Base-by-base conservation (phyloP, 2,888 invertebrate species). In the Bimastos eiseni region DNA sequence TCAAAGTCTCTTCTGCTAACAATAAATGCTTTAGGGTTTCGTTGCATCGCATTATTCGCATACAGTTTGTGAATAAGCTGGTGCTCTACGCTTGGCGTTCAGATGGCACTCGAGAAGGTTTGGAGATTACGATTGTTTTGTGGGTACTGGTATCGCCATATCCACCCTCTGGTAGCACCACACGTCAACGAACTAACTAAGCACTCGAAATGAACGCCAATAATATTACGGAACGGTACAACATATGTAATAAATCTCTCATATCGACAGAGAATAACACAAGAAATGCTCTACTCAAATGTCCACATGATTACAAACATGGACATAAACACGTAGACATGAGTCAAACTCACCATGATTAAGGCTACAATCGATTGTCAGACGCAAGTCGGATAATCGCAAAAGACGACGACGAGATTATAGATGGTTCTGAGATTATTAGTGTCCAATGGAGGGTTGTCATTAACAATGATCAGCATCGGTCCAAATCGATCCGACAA, bases 381-480 rank as follows among this genome's bases (percentile, higher is more conserved):
- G 70, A n/a, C 11, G 70, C n/a, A n/a, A n/a, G n/a, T 70, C 4
- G n/a, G 13, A 70, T 1, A 70, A 70, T 70, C n/a, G 30, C 30
- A 30, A 70, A 30, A 70, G 70, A 41, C 15, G 41, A 70, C n/a
- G 70, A 70, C 13, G 30, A 70, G n/a, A 70, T 11, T 70, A 70
- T 13, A n/a, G n/a, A 70, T 30, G n/a, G 70, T 70, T 70, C 70
- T 70, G 70, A 70, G 70, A 49, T 49, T 21, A 49, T 49, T 21
- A 49, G 15, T 49, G 49, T 49, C 49, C 49, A 24, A 49, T 49
- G 17, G n/a, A 70, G 70, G 70, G 30, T 8, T n/a, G 70, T 70
- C n/a, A n/a, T 70, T n/a, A 70, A 70, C 70, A n/a, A n/a, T n/a
- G 30, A 70, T 70, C 70, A 70, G 70, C 70, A n/a, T 70, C 70